phyloP scores from a whole-genome alignment of 2,888 invertebrate genomes.

The Standfussiana lucernea region DNA sequence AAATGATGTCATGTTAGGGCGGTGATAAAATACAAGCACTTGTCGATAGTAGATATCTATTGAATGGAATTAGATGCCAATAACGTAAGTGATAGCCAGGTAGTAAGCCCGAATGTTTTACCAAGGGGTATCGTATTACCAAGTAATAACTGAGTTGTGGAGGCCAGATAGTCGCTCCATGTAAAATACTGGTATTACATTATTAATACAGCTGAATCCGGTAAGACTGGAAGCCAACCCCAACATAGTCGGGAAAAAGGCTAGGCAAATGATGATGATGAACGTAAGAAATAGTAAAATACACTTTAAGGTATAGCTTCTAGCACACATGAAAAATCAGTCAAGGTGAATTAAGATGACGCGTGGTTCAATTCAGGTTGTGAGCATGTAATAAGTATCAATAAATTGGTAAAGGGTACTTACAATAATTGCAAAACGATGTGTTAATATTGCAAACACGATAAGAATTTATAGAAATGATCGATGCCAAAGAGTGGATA shows the following conservation, averaged over 20 bases:
- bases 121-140: too few relatives aligned
- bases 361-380: not conserved
- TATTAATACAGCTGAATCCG: too few relatives aligned
- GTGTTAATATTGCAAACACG: not conserved
- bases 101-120: too few relatives aligned
- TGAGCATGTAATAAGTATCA: not conserved
- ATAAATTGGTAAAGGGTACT: not conserved
- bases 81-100: not conserved
- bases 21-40: slow-evolving; percentile 32
- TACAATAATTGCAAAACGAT: not conserved
- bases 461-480: not conserved
- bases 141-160: too few relatives aligned
- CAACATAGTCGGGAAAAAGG: too few relatives aligned
- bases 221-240: too few relatives aligned
- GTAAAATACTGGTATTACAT: too few relatives aligned
- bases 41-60: slow-evolving; percentile 24
- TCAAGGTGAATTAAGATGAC: not conserved
- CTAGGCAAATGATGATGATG: too few relatives aligned
- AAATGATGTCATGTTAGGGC: slow-evolving; percentile 51
- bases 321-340: not conserved
- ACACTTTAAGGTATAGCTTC: not conserved
- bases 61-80: slow-evolving; percentile 27
- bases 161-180: too few relatives aligned
- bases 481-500: not conserved
- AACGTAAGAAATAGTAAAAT: not conserved